Conservation (phyloP, 2,888 invertebrate species). For the Amphiduros pacificus region DNA sequence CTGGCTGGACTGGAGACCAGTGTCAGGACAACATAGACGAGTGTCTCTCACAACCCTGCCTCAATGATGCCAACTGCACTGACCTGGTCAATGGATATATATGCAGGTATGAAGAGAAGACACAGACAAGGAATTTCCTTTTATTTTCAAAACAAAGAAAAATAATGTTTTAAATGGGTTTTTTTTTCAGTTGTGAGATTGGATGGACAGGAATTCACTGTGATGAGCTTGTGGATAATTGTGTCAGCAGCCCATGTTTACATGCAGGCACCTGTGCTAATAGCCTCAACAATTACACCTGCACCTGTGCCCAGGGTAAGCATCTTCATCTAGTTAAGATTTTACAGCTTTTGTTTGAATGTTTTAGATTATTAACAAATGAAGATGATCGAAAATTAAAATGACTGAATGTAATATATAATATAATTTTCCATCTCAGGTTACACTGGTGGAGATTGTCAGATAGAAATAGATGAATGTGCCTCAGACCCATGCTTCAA, state of each 20-base stretch:
- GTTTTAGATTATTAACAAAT: neutral
- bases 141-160: too few relatives aligned
- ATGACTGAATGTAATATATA: too few relatives aligned
- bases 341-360: neutral
- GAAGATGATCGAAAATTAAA: too few relatives aligned
- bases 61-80: too few relatives aligned
- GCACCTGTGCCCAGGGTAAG: constrained; percentile 71
- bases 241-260: constrained; percentile 13
- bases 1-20: too few relatives aligned
- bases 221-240: constrained; percentile 24
- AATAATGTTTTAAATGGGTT: too few relatives aligned
- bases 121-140: too few relatives aligned
- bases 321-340: neutral
- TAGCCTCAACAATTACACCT: constrained; percentile 66
- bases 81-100: too few relatives aligned
- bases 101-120: too few relatives aligned
- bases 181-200: constrained; percentile 10
- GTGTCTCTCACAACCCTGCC: too few relatives aligned
- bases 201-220: constrained; percentile 39
- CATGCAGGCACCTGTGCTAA: constrained; percentile 78
- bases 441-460: constrained; percentile 36
- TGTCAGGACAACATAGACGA: too few relatives aligned
- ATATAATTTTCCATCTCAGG: too few relatives aligned
- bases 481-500: constrained; percentile 38
- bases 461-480: constrained; percentile 36